These are phyloP conservation scores for Thymelicus lineola DNA, from an alignment of 2,888 invertebrate genomes.

Conservation along the genomic window DNA sequence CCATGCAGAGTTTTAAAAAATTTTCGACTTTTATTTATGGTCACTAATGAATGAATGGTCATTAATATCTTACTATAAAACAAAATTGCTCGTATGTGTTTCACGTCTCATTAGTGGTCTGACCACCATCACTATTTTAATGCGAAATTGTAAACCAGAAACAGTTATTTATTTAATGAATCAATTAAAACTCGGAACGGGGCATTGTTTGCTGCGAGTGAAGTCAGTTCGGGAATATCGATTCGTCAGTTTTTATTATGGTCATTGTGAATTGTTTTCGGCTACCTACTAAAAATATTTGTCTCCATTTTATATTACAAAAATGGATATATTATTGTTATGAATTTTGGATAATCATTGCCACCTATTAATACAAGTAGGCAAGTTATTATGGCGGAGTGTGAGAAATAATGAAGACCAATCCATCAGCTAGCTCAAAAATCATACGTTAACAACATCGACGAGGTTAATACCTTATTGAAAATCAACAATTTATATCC, in stretches of 20 bases:
- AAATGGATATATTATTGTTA: too few species aligned
- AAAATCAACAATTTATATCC: too few species aligned
- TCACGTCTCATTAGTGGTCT: conserved; percentile 16
- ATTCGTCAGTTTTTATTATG: conserved; percentile 6
- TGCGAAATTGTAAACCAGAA: conserved; percentile 11
- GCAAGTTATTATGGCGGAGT: too few species aligned
- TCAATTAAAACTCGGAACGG: conserved; percentile 21
- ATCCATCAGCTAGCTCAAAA: too few species aligned
- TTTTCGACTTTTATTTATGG: background rate
- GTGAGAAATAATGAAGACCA: too few species aligned
- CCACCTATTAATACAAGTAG: too few species aligned
- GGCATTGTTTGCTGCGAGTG: background rate
- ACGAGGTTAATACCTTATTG: too few species aligned
- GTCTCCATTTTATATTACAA: background rate
- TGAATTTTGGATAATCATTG: too few species aligned
- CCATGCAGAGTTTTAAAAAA: background rate
- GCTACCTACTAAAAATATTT: background rate
- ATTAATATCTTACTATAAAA: conserved; percentile 9
- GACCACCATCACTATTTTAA: conserved; percentile 11
- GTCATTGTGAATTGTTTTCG: background rate
- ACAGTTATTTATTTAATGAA: conserved; percentile 25
- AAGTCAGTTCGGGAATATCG: conserved; percentile 9
- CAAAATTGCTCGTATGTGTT: conserved; percentile 1
- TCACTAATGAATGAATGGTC: background rate
- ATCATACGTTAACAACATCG: too few species aligned